Percentiles rank a stretch among this genome's conserved stretches.
These are phyloP conservation scores for Microcebus ravelobensis DNA, from an alignment of 2,113 vertebrate species.

Conservation along the genomic window DNA sequence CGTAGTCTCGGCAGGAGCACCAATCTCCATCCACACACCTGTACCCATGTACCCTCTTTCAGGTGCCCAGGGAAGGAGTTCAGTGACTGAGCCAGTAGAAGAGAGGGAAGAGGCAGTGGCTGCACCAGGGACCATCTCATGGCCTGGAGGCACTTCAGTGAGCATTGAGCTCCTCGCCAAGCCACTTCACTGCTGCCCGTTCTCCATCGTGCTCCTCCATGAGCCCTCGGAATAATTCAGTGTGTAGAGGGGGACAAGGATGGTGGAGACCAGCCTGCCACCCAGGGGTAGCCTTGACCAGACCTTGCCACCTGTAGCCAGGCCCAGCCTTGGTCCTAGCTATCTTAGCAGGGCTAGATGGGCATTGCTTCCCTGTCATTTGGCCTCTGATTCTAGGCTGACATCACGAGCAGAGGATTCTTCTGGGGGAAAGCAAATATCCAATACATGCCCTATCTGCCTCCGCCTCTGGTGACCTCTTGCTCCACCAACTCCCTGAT, in stretches of 20 bases:
- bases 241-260: background rate
- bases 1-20: no score
- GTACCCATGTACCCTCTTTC: no score
- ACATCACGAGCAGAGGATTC: background rate
- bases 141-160: background rate
- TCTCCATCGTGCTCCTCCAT: background rate
- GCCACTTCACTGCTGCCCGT: background rate
- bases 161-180: background rate
- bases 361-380: background rate
- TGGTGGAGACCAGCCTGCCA: background rate
- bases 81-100: background rate
- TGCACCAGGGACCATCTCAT: no score
- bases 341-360: background rate
- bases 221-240: background rate
- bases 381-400: background rate
- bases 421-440: background rate
- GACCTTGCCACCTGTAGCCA: background rate
- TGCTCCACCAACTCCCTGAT: background rate
- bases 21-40: no score
- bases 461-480: background rate
- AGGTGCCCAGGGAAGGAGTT: background rate
- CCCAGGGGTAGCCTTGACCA: background rate
- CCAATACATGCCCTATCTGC: background rate
- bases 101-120: background rate
- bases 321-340: background rate